Base-by-base conservation (phyloP, 2,888 invertebrate species). In the Lagria hirta region DNA sequence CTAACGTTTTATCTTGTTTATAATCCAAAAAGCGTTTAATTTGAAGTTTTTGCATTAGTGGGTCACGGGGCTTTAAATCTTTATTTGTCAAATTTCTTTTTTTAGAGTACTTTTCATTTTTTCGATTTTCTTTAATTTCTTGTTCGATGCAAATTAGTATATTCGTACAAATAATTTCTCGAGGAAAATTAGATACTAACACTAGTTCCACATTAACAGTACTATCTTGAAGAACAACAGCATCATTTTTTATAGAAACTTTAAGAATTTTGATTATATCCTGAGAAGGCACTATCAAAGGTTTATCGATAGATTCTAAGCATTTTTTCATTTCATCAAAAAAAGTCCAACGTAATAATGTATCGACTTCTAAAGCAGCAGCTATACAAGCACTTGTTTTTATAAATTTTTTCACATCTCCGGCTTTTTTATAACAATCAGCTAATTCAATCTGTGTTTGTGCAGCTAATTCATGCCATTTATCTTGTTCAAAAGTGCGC, bases 391-490 rank as follows among this genome's bases (percentile, higher is more conserved):
- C 84, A 67, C 89, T 88, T 2, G 65, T 50, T 7, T 38, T 48
- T 6, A 71, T 52, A 64, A 72, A 84, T 79, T 83, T 84, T 55
- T 84, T 82, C 34, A 76, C 76, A 65, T 94, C 91, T 10, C 81
- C 80, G 75, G 90, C 85, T 62, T 84, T 82, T 52, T 84, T 81
- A 60, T 91, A 90, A 54, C 93, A 94, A 28, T 86, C 82, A 0
- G 91, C 89, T 21, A 96, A 72, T 59, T 93, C 88, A 0, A 92
- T 72, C 50, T 90, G 79, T 0, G 90, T 91, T 64, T 89, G 86
- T 0, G 87, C 86, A 0, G 87, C 88, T 20, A 96, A 74, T 37
- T 84, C 80, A 41, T 77, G 76, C 96, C 97, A 97, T 11, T 87
- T 87, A 64, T 96, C 95, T 38, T 86, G 84, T 61, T 86, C 84